A percentile compares a stretch with the other conserved stretches of the same genome.
These are phyloP conservation scores for Sardinella longiceps DNA, from an alignment of 2,797 vertebrate species.

Conservation along the genomic window DNA sequence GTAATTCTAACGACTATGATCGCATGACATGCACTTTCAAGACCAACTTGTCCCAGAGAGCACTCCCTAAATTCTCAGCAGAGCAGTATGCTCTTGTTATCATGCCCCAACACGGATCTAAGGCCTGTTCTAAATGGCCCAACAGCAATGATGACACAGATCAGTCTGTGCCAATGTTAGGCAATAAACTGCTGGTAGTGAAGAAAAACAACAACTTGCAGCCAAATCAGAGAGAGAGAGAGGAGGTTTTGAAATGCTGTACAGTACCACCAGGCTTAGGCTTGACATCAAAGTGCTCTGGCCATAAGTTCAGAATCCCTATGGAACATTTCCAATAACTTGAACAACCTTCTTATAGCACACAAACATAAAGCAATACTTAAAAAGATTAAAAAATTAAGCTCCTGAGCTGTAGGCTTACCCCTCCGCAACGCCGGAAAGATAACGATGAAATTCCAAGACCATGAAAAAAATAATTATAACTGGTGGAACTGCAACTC, in stretches of 20 bases:
- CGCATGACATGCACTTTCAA: background rate
- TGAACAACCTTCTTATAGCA: background rate
- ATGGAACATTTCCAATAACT: slow-evolving; percentile 11
- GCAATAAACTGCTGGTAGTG: slow-evolving; percentile 66
- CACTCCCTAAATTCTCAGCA: background rate
- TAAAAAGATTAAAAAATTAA: background rate
- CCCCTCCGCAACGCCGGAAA: slow-evolving; percentile 12
- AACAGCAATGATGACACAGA: slow-evolving; percentile 4
- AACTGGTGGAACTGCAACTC: background rate
- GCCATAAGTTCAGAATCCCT: background rate
- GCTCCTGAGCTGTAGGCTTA: slow-evolving; percentile 3
- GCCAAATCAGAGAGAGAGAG: background rate
- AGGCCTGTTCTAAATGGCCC: background rate
- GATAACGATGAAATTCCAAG: slow-evolving; percentile 5
- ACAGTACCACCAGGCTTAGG: background rate
- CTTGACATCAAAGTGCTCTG: background rate
- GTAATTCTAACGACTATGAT: background rate
- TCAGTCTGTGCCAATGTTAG: slow-evolving; percentile 51
- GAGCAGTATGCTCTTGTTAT: background rate
- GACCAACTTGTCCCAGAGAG: background rate
- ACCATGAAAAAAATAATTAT: background rate
- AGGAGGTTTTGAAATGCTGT: background rate
- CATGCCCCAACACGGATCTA: background rate
- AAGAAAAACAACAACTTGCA: background rate
- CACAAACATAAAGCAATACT: background rate